Base-by-base conservation (phyloP, 2,888 invertebrate species). In the Helleia helle region DNA sequence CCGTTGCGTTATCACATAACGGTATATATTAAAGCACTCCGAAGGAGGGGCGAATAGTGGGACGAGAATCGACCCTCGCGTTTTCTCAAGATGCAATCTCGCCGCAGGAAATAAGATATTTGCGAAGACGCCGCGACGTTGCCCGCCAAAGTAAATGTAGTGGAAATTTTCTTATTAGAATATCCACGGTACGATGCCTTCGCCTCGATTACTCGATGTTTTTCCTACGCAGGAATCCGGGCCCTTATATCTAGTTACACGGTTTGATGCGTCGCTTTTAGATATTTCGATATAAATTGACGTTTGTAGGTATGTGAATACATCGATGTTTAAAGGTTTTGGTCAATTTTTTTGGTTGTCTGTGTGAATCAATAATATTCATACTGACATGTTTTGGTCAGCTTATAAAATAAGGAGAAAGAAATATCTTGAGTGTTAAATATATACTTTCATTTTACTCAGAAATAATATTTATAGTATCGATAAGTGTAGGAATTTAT, bases 111-210 rank as follows among this genome's bases (percentile, higher is more conserved):
- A 85, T 86, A 85, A 85, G 85, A 84, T 85, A 84, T 86, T 85
- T 85, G 84, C 85, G 70, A 76, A 85, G 86, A 84, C 85, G 86
- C 84, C 77, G 79, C 85, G 80, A 76, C 71, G n/a, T n/a, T n/a
- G 74, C 76, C 75, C 74, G 75, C 72, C 74, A 72, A 73, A 77
- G 80, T 84, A 84, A 84, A 84, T 80, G 81, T 88, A 88, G 75
- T 86, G 84, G 84, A 85, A 84, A 84, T 85, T 84, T 85, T 85
- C 85, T 81, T 84, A 84, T 86, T 84, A 84, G 81, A 83, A 83
- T 84, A 80, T 81, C 81, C 71, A 80, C 81, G 84, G 67, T 79
- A 77, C 80, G 83, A 74, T 80, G 81, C 81, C 71, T 80, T 71
- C 24, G 67, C 62, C 62, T 62, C 65, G 63, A 71, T 74, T 74